phyloP scores from a whole-genome alignment of 1,140 invertebrate genomes.

The Apis laboriosa region DNA sequence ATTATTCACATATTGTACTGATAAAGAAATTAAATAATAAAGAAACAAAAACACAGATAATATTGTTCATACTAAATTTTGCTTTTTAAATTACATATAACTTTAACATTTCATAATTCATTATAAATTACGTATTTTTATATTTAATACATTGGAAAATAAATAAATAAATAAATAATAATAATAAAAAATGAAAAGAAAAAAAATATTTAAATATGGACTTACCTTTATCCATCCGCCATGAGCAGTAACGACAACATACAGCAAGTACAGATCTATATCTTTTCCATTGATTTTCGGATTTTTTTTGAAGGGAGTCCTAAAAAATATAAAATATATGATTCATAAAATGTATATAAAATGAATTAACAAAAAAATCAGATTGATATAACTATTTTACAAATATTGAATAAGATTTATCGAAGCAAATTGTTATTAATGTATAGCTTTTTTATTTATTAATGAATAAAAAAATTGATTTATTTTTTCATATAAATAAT shows the following conservation, averaged over 20 bases:
- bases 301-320: slow-evolving; percentile 87
- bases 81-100: no score
- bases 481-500: neutral
- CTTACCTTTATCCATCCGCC: slow-evolving; percentile 96
- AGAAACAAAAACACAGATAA: neutral
- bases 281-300: slow-evolving; percentile 93
- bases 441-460: neutral
- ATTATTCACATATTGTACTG: neutral
- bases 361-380: neutral
- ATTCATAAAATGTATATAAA: neutral
- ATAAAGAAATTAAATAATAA: neutral
- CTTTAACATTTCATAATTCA: no score
- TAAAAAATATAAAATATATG: slow-evolving; percentile 77
- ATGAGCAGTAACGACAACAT: slow-evolving; percentile 92
- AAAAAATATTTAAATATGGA: slow-evolving; percentile 24
- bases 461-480: neutral
- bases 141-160: neutral
- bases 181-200: neutral
- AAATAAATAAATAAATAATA: neutral
- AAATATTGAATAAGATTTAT: neutral
- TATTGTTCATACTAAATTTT: no score
- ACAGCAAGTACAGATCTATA: slow-evolving; percentile 94
- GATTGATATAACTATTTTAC: no score
- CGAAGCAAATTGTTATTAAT: neutral
- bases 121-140: neutral